phyloP scores from a whole-genome alignment of 1,140 invertebrate species.

The Eupristina koningsbergeri region DNA sequence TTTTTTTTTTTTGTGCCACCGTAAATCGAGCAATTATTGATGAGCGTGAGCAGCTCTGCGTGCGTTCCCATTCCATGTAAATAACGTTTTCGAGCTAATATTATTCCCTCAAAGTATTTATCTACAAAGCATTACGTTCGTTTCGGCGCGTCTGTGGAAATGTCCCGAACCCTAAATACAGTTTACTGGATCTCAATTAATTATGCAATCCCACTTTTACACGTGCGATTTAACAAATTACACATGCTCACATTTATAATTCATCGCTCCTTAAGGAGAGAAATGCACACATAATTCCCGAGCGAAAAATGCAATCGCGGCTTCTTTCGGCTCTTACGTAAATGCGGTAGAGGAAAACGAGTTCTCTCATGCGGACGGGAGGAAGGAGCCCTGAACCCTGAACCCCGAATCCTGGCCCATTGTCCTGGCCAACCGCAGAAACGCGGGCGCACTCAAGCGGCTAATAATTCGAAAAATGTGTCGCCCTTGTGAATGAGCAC shows the following conservation, averaged over 20 bases:
- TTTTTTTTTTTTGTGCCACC: too few relatives aligned
- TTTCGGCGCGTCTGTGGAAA: too few relatives aligned
- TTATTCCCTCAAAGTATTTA: neutral
- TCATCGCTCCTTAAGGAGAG: neutral
- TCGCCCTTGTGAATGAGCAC: constrained; percentile 54
- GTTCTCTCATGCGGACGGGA: constrained; percentile 51
- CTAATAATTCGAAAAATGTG: constrained; percentile 68
- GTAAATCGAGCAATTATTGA: too few relatives aligned
- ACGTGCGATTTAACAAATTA: neutral
- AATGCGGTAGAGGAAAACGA: neutral
- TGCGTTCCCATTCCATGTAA: too few relatives aligned
- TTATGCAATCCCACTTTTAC: neutral
- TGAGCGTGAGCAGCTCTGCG: too few relatives aligned
- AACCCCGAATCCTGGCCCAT: too few relatives aligned
- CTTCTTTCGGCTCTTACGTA: neutral
- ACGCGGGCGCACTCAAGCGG: constrained; percentile 58
- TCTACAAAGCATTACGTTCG: too few relatives aligned
- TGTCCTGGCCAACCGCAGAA: constrained; percentile 13
- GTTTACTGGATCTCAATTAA: neutral
- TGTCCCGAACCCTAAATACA: too few relatives aligned
- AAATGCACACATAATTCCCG: neutral
- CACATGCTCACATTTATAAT: neutral
- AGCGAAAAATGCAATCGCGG: constrained; percentile 5
- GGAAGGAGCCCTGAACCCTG: too few relatives aligned
- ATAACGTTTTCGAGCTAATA: neutral